Conservation (phyloP, 2,888 invertebrate genomes). For the Mythimna pallens region DNA sequence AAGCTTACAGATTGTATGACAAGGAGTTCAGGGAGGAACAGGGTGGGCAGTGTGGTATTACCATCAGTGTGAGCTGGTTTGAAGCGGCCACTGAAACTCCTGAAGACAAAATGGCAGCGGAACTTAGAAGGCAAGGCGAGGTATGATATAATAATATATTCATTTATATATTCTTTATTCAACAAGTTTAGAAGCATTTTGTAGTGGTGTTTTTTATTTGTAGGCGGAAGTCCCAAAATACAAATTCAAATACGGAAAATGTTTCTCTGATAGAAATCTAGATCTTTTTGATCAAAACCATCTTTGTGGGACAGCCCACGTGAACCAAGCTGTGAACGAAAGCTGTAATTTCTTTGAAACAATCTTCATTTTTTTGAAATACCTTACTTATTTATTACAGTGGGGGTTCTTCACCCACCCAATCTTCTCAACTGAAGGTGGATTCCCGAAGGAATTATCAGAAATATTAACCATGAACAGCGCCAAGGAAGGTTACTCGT, state of each 20-base stretch:
- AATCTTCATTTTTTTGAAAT: too few relatives aligned
- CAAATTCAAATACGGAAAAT: too few relatives aligned
- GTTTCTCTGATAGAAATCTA: too few relatives aligned
- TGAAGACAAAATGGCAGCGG: slow-evolving; percentile 79
- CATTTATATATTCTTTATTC: too few relatives aligned
- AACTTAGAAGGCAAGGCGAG: slow-evolving; percentile 65
- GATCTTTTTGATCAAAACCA: too few relatives aligned
- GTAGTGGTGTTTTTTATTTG: too few relatives aligned
- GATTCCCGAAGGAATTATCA: slow-evolving; percentile 78
- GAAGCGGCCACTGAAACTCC: slow-evolving; percentile 74
- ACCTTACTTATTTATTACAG: slow-evolving; percentile 65
- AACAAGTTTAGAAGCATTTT: too few relatives aligned
- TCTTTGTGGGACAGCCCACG: too few relatives aligned
- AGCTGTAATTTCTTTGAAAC: neutral
- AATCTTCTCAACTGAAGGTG: slow-evolving; percentile 85
- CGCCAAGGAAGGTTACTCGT: slow-evolving; percentile 78
- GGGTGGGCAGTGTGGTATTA: slow-evolving; percentile 72
- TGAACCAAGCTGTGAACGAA: neutral
- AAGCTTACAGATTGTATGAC: slow-evolving; percentile 79
- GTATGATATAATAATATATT: slow-evolving; percentile 16
- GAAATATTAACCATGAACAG: slow-evolving; percentile 82
- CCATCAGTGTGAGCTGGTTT: slow-evolving; percentile 68
- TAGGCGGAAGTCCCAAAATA: too few relatives aligned
- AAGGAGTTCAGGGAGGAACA: slow-evolving; percentile 73
- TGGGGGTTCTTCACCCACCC: slow-evolving; percentile 85